phyloP scores from a whole-genome alignment of 1,140 invertebrate genomes.

The Macrotrachela quadricornifera region DNA sequence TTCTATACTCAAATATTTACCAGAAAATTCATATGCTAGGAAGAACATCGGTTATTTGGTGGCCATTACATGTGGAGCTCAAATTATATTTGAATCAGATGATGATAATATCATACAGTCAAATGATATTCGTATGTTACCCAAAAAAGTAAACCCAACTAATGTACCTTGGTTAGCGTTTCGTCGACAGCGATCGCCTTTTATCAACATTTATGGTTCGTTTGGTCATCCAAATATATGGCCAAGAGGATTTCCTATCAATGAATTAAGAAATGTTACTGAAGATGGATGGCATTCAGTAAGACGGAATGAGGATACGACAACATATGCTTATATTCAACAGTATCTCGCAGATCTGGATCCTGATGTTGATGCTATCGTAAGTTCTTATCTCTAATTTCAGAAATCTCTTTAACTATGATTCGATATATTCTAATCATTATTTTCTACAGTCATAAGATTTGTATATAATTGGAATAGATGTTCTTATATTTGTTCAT shows the following conservation, averaged over 20 bases:
- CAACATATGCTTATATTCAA: slow-evolving; percentile 12
- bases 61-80: slow-evolving; percentile 13
- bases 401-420: no score
- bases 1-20: background rate
- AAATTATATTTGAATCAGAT: slow-evolving; percentile 23
- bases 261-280: slow-evolving; percentile 10
- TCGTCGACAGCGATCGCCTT: no score
- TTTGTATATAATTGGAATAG: no score
- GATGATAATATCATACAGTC: slow-evolving; percentile 16
- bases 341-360: slow-evolving; percentile 21
- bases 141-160: background rate
- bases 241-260: slow-evolving; percentile 20
- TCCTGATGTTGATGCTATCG: slow-evolving; percentile 24
- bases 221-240: slow-evolving; percentile 19
- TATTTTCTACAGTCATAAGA: no score
- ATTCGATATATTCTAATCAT: no score
- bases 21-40: background rate
- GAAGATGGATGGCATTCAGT: slow-evolving; percentile 5
- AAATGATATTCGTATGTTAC: background rate
- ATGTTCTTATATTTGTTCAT: no score
- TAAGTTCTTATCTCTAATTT: no score
- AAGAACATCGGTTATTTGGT: background rate
- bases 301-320: background rate
- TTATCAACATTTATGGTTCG: slow-evolving; percentile 16
- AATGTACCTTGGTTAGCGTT: background rate